phyloP scores from a whole-genome alignment of 2,797 vertebrate genomes.

The Lithobates pipiens region DNA sequence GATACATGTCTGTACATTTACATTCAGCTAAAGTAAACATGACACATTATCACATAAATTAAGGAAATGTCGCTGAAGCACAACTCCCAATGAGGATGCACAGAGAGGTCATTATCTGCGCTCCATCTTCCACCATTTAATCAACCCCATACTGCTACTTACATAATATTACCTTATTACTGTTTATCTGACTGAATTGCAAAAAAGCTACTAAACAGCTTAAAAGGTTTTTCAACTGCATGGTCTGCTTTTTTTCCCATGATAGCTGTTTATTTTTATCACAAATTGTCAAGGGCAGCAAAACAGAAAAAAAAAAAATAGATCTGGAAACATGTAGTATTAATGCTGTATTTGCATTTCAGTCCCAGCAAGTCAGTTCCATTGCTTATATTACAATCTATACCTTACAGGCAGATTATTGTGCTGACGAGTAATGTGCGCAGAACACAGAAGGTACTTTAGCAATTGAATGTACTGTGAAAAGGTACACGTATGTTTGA shows the following conservation, averaged over 20 bases:
- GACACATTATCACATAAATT: background rate
- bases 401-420: background rate
- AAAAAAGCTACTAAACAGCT: background rate
- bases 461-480: background rate
- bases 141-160: slow-evolving; percentile 18
- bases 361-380: background rate
- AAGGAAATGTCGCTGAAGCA: background rate
- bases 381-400: background rate
- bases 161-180: slow-evolving; percentile 21
- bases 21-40: background rate
- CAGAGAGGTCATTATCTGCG: background rate
- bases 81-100: background rate
- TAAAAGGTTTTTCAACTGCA: background rate
- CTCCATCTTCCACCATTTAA: slow-evolving; percentile 13
- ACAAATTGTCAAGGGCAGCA: slow-evolving; percentile 35
- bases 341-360: slow-evolving; percentile 42
- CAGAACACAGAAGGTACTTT: background rate
- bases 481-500: too few species aligned
- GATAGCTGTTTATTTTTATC: slow-evolving; percentile 40
- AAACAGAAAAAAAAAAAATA: slow-evolving; percentile 15
- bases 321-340: background rate
- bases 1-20: background rate
- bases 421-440: background rate
- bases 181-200: slow-evolving; percentile 17
- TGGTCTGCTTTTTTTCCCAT: background rate